Conservation (phyloP, 2,888 invertebrate species). For the Biston stratarius region DNA sequence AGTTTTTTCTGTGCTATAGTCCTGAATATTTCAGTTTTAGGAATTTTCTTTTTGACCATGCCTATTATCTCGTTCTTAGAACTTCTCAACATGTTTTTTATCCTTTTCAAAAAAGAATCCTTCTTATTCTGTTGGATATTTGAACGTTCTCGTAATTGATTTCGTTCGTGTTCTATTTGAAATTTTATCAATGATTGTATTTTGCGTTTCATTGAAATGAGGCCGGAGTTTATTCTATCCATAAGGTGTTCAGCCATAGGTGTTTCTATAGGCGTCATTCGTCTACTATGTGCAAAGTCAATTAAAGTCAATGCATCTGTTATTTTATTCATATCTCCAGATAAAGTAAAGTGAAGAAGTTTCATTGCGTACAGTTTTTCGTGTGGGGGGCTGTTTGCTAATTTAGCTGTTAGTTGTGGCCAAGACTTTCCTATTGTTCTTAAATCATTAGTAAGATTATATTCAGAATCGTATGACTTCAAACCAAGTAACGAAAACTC, state of each 20-base stretch:
- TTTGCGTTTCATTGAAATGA: constrained; percentile 53
- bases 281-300: constrained; percentile 58
- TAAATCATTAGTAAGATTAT: constrained; percentile 60
- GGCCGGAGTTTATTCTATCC: constrained; percentile 51
- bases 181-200: constrained; percentile 49
- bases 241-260: constrained; percentile 48
- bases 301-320: constrained; percentile 56
- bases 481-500: constrained; percentile 47
- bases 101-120: constrained; percentile 61
- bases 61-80: constrained; percentile 62
- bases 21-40: constrained; percentile 61
- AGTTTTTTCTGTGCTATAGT: constrained; percentile 58
- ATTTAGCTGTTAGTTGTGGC: constrained; percentile 50
- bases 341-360: constrained; percentile 60
- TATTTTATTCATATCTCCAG: constrained; percentile 63
- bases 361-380: constrained; percentile 62
- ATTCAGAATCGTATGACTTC: constrained; percentile 51
- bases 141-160: not conserved
- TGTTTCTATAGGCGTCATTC: constrained; percentile 55
- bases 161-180: constrained; percentile 28
- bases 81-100: constrained; percentile 60
- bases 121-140: constrained; percentile 45
- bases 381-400: constrained; percentile 49
- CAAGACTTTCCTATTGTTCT: constrained; percentile 59
- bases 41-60: constrained; percentile 55